Conservation (phyloP, 30 jellyfish, hydroid and myxozoan genomes). For the Nemopilema nomurai region DNA sequence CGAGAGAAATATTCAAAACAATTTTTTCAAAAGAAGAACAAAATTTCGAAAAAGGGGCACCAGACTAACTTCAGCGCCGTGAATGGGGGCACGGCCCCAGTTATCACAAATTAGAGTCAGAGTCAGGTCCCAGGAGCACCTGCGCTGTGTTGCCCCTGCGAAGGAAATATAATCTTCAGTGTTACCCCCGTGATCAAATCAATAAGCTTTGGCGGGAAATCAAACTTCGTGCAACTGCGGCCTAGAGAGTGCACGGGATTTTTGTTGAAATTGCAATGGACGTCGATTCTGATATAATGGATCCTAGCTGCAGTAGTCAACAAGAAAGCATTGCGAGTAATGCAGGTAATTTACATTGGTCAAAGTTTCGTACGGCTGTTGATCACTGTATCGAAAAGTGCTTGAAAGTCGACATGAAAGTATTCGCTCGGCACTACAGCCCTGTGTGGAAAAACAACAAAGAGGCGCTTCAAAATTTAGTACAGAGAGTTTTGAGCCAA, state of each 20-base stretch:
- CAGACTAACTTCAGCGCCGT: no score
- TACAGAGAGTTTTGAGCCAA: conserved; percentile 15
- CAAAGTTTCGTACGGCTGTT: conserved; percentile 15
- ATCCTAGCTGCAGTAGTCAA: neutral
- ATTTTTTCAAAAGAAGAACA: no score
- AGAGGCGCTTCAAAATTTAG: conserved; percentile 21
- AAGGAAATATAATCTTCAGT: neutral
- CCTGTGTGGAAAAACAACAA: conserved; percentile 53
- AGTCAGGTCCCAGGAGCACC: no score
- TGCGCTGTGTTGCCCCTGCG: no score
- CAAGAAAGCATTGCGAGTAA: neutral
- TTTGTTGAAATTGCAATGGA: neutral
- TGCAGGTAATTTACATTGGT: neutral
- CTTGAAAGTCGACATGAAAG: conserved; percentile 27
- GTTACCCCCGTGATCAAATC: neutral
- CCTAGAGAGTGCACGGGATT: neutral
- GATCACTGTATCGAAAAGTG: conserved; percentile 37
- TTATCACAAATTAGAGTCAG: no score
- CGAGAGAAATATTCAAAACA: no score
- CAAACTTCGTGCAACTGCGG: conserved; percentile 6
- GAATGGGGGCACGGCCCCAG: no score
- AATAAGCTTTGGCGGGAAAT: conserved; percentile 50
- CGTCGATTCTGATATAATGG: neutral
- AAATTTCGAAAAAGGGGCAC: no score
- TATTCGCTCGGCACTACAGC: conserved; percentile 23